These are phyloP conservation scores for Bicyclus anynana DNA, from an alignment of 1,140 invertebrate species.

Conservation along the genomic window DNA sequence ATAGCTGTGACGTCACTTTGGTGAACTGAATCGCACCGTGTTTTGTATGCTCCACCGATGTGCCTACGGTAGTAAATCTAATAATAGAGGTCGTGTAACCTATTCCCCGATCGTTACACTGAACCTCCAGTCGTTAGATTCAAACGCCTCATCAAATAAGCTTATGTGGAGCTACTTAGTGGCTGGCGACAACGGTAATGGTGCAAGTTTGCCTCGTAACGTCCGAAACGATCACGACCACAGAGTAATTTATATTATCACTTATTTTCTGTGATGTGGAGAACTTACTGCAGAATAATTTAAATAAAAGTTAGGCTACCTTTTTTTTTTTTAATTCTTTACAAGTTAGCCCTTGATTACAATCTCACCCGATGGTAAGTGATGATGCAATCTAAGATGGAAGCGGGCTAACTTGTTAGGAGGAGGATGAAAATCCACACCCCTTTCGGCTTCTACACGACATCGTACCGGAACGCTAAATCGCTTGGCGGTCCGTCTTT, in stretches of 20 bases:
- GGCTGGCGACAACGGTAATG: conserved; percentile 10
- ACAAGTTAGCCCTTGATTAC: no score
- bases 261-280: neutral
- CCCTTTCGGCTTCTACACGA: no score
- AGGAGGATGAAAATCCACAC: no score
- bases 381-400: no score
- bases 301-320: neutral
- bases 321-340: neutral
- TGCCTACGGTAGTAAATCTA: neutral
- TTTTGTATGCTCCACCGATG: no score
- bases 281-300: neutral
- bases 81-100: neutral
- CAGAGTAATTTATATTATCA: neutral
- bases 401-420: no score
- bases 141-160: conserved; percentile 11
- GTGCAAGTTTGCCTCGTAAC: conserved; percentile 9
- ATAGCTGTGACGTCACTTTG: no score
- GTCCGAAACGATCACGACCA: conserved; percentile 12
- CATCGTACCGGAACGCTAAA: no score
- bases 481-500: no score
- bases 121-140: neutral
- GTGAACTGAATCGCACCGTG: no score
- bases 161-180: conserved; percentile 4
- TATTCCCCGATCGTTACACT: neutral
- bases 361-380: no score